Percentiles rank a stretch among this genome's conserved stretches.
Conservation (phyloP, 2,797 vertebrate genomes). For the Parauchenoglanis ngamensis region DNA sequence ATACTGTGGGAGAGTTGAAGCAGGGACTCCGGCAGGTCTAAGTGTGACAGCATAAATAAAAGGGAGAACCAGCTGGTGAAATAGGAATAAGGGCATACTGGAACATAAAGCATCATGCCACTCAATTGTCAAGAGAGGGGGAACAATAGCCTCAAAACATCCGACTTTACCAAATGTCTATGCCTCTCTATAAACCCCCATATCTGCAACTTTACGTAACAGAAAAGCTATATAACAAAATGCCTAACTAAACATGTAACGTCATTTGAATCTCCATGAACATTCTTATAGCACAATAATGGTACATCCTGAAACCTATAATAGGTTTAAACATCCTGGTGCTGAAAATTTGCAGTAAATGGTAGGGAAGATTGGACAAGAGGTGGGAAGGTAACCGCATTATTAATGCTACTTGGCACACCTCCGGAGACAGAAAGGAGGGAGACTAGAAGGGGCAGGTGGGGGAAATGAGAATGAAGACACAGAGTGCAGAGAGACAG, state of each 20-base stretch:
- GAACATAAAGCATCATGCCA: neutral
- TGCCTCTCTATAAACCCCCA: neutral
- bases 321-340: slow-evolving; percentile 4
- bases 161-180: neutral
- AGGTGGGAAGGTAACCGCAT: slow-evolving; percentile 36
- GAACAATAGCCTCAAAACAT: neutral
- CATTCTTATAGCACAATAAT: neutral
- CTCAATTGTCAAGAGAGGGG: neutral
- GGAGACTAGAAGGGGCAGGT: slow-evolving; percentile 33
- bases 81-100: neutral
- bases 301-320: neutral
- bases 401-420: slow-evolving; percentile 29
- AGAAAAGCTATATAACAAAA: neutral
- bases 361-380: slow-evolving; percentile 50
- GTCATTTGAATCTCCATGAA: neutral
- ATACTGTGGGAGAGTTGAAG: neutral
- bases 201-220: neutral
- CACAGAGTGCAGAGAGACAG: slow-evolving; percentile 42
- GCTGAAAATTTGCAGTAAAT: slow-evolving; percentile 53
- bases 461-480: slow-evolving; percentile 41
- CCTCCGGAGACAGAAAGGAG: slow-evolving; percentile 32
- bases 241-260: neutral
- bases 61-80: neutral
- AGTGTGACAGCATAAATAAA: slow-evolving; percentile 1
- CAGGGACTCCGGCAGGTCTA: neutral